Evolutionary conservation across 1,140 invertebrate species (phyloP).

Genomic region (Belonocnema kinseyi): DNA sequence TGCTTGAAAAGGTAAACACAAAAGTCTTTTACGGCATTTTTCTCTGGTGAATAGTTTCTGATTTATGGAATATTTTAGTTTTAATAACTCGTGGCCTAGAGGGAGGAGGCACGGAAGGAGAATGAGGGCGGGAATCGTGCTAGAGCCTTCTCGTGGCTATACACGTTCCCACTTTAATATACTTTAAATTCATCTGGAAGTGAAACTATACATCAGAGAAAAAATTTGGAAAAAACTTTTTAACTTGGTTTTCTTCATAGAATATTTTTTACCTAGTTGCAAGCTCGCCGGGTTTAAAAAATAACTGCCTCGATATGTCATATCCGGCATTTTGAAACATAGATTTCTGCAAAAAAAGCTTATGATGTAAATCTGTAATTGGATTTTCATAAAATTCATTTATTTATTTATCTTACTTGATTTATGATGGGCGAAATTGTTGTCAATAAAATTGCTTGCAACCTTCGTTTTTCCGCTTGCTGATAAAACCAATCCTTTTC

Average conservation of each 20-base stretch:
- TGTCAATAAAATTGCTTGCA: neutral
- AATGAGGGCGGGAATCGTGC: no score
- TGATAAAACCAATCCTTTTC: conserved; percentile 12
- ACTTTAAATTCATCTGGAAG: no score
- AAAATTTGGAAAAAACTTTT: no score
- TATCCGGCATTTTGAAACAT: neutral
- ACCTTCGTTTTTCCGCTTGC: conserved; percentile 4
- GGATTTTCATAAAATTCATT: neutral
- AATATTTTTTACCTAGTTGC: neutral
- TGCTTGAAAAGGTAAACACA: no score
- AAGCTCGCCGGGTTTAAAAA: neutral
- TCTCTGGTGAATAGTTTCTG: no score
- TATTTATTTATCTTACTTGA: neutral
- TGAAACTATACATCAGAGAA: no score
- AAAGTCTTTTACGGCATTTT: no score
- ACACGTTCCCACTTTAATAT: no score
- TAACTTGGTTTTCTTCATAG: neutral
- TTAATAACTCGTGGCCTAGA: no score
- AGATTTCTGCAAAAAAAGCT: neutral
- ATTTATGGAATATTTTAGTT: no score
- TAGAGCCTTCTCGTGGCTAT: no score
- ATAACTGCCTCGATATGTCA: neutral
- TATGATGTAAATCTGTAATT: neutral
- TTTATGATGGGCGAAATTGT: neutral
- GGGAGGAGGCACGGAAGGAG: no score